These are phyloP conservation scores for Aspidiotus rigidus DNA, from an alignment of 2,888 invertebrate species.

Conservation along the genomic window DNA sequence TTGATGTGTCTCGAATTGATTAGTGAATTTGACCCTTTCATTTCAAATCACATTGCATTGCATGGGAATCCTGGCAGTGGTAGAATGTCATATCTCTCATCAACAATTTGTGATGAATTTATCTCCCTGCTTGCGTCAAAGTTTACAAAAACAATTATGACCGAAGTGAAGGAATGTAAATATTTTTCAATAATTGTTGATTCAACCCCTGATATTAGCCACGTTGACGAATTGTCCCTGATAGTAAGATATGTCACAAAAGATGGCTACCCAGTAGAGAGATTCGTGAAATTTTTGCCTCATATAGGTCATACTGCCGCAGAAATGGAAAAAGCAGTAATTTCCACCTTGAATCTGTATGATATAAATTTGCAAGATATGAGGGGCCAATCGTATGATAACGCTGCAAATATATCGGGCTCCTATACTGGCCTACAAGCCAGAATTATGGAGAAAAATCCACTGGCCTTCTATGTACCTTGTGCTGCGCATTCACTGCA, in stretches of 20 bases:
- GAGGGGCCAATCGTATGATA: conserved; percentile 40
- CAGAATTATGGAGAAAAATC: too few relatives aligned
- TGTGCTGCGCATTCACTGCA: too few relatives aligned
- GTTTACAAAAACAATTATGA: conserved; percentile 6
- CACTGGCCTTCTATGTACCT: too few relatives aligned
- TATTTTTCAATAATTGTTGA: conserved; percentile 32
- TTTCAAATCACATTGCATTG: conserved; percentile 38
- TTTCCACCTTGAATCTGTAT: conserved; percentile 22
- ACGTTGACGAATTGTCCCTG: conserved; percentile 35
- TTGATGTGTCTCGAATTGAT: conserved; percentile 40
- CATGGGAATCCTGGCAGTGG: conserved; percentile 40
- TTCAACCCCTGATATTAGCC: conserved; percentile 33
- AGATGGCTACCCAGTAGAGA: conserved; percentile 33
- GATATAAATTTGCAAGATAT: conserved; percentile 37
- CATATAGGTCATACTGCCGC: conserved; percentile 36
- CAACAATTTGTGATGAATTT: conserved; percentile 22
- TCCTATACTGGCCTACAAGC: too few relatives aligned
- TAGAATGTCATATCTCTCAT: conserved; percentile 37
- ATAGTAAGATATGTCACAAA: conserved; percentile 30
- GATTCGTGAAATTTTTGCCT: conserved; percentile 36
- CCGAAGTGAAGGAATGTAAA: conserved; percentile 18
- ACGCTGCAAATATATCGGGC: conserved; percentile 37
- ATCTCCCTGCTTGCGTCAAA: conserved; percentile 17
- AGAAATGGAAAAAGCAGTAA: conserved; percentile 35
- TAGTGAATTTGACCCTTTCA: conserved; percentile 40